Percentiles rank a stretch among this genome's conserved stretches.
These are phyloP conservation scores for Scalopus aquaticus DNA, from an alignment of 2,113 vertebrate species.

Conservation along the genomic window DNA sequence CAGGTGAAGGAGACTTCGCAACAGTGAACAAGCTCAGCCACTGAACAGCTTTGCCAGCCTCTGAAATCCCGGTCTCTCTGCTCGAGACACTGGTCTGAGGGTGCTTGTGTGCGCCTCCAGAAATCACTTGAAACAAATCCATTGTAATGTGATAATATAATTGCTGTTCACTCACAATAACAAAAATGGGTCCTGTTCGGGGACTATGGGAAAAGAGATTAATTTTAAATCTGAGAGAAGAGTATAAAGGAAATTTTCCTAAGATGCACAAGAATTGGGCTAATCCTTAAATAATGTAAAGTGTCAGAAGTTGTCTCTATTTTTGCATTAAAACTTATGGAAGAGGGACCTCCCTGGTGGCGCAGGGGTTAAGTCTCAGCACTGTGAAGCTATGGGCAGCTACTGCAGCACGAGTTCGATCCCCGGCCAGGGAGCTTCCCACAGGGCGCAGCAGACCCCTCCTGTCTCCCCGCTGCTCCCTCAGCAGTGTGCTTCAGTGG, in stretches of 20 bases:
- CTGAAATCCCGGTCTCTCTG: not conserved
- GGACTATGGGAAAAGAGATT: not conserved
- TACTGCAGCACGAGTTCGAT: too few relatives aligned
- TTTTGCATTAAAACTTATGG: not conserved
- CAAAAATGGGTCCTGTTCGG: not conserved
- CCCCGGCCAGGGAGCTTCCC: too few relatives aligned
- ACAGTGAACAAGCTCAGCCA: not conserved
- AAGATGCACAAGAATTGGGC: not conserved
- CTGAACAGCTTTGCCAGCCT: fast-evolving
- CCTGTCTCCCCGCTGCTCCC: too few relatives aligned
- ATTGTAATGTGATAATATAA: not conserved
- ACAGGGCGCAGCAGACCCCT: too few relatives aligned
- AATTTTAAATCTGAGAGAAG: not conserved
- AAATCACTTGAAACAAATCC: not conserved
- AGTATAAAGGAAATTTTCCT: not conserved
- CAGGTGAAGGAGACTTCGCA: too few relatives aligned
- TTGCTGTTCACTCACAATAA: not conserved
- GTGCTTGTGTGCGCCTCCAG: not conserved
- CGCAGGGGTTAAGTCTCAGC: too few relatives aligned
- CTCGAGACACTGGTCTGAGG: not conserved
- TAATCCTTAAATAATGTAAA: not conserved
- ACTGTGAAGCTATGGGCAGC: too few relatives aligned
- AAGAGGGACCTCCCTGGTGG: too few relatives aligned
- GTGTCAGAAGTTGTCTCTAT: not conserved
- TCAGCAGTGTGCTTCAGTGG: too few relatives aligned